Evolutionary conservation across 2,113 vertebrate species (phyloP), one percentile per base, ranked within the genome.

Genomic region (Nycticebus coucang): DNA sequence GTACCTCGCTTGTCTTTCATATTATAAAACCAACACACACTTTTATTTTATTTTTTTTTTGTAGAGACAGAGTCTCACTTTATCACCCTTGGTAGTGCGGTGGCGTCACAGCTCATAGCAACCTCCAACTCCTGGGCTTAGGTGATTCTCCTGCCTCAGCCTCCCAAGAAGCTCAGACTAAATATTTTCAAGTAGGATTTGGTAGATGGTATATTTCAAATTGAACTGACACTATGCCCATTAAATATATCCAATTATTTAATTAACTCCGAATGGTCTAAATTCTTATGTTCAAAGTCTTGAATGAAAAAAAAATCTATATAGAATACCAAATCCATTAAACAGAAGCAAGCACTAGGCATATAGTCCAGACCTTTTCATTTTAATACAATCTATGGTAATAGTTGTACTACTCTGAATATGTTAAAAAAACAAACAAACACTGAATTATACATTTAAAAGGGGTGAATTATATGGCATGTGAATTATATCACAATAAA

Each of bases 131-230:
- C 41, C 41, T 41, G 41, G 41, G 41, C 41, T 41, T 41, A 41
- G 41, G 41, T 41, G 41, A 41, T 41, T 41, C 41, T 41, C 41
- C 41, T 41, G 41, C 41, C 41, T 41, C 41, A 41, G 41, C 41
- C 41, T 41, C 41, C 41, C 41, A 5, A 41, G 41, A 4, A 41
- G 41, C 41, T 41, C 3, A 41, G 41, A 41, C 41, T 41, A 94
- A 33, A 4, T 9, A 83, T 81, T 97, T 96, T 75, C 95, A 97
- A 94, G 69, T 68, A 95, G 74, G 18, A 89, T 81, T 96, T 82
- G 28, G 60, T 96, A 98, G 74, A 85, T 69, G 57, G 21, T 95
- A 77, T 74, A 53, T 71, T 91, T 96, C 68, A 96, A 95, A 92
- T 97, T 94, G 94, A 97, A 97, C 24, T 35, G 72, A 93, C 93